phyloP scores from a whole-genome alignment of 2,888 invertebrate genomes.

The Heliconius ethilla region DNA sequence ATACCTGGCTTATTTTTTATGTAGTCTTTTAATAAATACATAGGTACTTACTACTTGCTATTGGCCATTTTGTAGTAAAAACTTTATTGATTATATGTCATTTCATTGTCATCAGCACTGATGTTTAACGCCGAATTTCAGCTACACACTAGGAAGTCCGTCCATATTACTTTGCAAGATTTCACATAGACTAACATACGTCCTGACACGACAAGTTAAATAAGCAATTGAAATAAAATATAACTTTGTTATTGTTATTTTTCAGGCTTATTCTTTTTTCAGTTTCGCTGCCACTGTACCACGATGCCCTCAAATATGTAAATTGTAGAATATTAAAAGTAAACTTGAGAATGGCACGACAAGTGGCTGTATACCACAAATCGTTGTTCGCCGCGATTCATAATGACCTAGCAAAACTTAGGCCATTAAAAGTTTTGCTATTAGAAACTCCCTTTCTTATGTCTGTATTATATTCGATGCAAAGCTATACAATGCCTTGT shows the following conservation, averaged over 20 bases:
- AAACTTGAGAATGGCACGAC: conserved; percentile 13
- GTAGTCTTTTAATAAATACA: background rate
- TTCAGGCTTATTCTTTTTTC: too few species aligned
- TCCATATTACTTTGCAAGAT: too few species aligned
- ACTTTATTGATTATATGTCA: too few species aligned
- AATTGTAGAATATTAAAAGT: background rate
- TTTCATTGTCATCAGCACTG: too few species aligned
- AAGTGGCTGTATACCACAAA: conserved; percentile 15
- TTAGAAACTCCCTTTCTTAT: conserved; percentile 25
- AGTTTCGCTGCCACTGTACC: background rate
- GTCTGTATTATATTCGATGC: conserved; percentile 15
- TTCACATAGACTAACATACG: too few species aligned
- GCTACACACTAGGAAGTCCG: too few species aligned
- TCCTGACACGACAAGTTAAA: too few species aligned
- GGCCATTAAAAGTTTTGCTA: conserved; percentile 27
- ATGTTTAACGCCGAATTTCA: too few species aligned
- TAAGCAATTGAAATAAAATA: too few species aligned
- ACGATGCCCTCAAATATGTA: background rate
- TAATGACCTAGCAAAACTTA: conserved; percentile 25
- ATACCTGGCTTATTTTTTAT: conserved; percentile 2
- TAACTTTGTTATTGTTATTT: too few species aligned
- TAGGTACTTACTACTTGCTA: background rate
- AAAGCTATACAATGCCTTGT: background rate
- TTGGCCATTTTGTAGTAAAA: too few species aligned
- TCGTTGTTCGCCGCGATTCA: conserved; percentile 22